Evolutionary conservation across 2,888 invertebrate genomes (phyloP).

Genomic region (Mystacides longicornis): DNA sequence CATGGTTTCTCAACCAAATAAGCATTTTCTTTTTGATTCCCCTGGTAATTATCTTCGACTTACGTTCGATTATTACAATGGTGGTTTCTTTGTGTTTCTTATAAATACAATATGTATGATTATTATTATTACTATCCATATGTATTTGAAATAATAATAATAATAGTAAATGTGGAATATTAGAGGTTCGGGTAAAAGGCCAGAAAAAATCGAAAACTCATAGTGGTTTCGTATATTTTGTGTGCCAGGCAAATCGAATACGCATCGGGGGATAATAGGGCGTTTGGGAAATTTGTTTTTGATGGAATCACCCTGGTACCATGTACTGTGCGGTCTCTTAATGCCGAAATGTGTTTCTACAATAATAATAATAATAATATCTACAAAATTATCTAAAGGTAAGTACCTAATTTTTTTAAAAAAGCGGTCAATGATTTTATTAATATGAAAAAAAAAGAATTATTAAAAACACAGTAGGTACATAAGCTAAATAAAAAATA

Average conservation of each 20-base stretch:
- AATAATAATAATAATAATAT: too few species aligned
- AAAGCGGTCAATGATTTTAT: too few species aligned
- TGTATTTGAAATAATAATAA: background rate
- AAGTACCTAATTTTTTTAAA: too few species aligned
- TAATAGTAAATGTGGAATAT: background rate
- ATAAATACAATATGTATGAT: background rate
- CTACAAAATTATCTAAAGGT: too few species aligned
- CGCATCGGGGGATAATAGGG: background rate
- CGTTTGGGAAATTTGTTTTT: conserved; percentile 4
- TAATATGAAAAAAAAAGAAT: too few species aligned
- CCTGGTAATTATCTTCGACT: too few species aligned
- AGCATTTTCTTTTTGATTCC: too few species aligned
- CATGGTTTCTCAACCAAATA: too few species aligned
- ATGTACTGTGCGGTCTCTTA: background rate
- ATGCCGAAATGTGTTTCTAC: background rate
- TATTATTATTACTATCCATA: background rate
- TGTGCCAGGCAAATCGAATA: background rate
- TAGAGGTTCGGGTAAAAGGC: background rate
- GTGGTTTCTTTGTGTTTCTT: background rate
- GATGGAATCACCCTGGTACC: background rate
- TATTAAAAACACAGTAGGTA: too few species aligned
- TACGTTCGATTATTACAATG: too few species aligned
- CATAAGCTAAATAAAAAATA: too few species aligned
- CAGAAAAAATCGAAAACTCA: background rate
- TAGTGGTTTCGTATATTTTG: background rate